Base-by-base conservation (phyloP, 2,797 vertebrate species). In the Peromyscus attwateri region DNA sequence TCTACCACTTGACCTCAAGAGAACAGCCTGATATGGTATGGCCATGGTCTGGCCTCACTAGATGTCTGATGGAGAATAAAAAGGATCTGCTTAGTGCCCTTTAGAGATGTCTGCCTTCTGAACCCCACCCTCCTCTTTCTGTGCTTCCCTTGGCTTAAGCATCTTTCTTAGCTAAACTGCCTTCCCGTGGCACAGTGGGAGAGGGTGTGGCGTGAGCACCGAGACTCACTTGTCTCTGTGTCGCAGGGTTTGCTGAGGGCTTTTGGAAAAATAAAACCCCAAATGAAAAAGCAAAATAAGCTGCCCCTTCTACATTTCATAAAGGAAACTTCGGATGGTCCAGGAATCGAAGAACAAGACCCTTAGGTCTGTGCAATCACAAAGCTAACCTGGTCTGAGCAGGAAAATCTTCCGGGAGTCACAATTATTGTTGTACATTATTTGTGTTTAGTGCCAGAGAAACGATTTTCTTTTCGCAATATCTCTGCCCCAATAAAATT, bases 401-500 rank as follows among this genome's bases (percentile, higher is more conserved):
- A 66, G 46, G 73, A 64, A 73, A 93, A 85, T 0, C 93, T 49
- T 87, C 16, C 6, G 62, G 68, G 49, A 89, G 91, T 94, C 91
- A 68, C 10, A 4, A 43, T 94, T 57, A 95, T 57, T 92, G 79
- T 81, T 75, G 62, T 60, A 87, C 52, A 40, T 94, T 81, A 84
- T 94, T 89, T 90, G 94, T 96, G 92, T 88, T 96, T 57, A 89
- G 90, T 91, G 93, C 94, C 25, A 6, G 66, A 95, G 91, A 95
- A 96, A 76, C 9, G 6, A 87, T 97, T 88, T 96, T 97, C 95
- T 89, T 93, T 94, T 85, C 64, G 68, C 88, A 83, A 76, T 93
- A 94, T 92, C 90, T 93, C 60, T 88, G 77, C 34, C 57, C 92
- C 95, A 91, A 82, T 91, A 95, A 95, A 97, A 97, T 92, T 82